These are phyloP conservation scores for Ophiodon elongatus DNA, from an alignment of 2,113 vertebrate genomes.

Conservation along the genomic window DNA sequence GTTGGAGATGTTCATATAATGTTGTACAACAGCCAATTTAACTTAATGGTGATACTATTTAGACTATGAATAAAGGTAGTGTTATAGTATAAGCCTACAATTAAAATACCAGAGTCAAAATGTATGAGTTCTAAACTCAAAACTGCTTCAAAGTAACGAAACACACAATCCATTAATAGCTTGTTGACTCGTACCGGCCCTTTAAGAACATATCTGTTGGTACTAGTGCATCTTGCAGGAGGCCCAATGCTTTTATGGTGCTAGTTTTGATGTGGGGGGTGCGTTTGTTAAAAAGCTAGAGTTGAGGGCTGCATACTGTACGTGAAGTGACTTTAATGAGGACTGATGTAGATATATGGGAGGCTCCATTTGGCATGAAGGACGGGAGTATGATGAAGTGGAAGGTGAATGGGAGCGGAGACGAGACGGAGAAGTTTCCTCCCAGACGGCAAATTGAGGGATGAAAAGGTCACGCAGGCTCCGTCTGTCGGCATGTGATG, in stretches of 20 bases:
- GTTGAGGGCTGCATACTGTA: background rate
- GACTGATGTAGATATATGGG: slow-evolving; percentile 8
- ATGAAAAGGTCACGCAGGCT: slow-evolving; percentile 18
- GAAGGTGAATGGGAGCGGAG: background rate
- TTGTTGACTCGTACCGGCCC: background rate
- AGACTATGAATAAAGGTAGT: too few relatives aligned
- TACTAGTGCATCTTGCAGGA: background rate
- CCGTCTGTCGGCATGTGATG: slow-evolving; percentile 15
- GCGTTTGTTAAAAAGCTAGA: background rate
- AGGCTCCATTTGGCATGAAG: background rate
- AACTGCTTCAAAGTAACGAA: background rate
- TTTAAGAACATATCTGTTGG: background rate
- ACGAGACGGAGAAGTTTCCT: background rate
- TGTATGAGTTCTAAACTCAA: too few relatives aligned
- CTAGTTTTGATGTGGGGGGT: background rate
- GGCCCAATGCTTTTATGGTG: background rate
- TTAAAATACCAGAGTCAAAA: too few relatives aligned
- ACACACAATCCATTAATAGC: background rate
- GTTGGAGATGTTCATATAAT: too few relatives aligned
- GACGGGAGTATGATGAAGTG: slow-evolving; percentile 27
- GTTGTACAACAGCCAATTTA: too few relatives aligned
- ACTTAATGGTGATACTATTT: too few relatives aligned
- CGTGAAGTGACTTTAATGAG: slow-evolving; percentile 17
- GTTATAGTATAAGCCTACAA: too few relatives aligned
- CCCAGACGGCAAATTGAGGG: background rate